Evolutionary conservation across 1,140 invertebrate species (phyloP), one percentile per base, ranked within the genome.

Genomic region (Nebria ingens): DNA sequence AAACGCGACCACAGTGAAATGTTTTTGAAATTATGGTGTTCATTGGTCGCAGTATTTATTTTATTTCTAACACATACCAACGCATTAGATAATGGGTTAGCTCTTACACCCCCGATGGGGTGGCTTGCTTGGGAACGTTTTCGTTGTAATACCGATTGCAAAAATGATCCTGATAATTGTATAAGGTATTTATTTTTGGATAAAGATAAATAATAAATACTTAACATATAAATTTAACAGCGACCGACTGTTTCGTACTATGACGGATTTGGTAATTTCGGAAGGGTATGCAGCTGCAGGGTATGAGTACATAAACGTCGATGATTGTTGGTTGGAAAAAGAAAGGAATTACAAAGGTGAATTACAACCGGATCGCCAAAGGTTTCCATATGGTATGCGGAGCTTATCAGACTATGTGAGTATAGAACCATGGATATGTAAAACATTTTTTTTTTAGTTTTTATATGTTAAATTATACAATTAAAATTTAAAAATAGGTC

Each of bases 101-200:
- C 84, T 2, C 72, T 79, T 54, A 92, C 87, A 56, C 91, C 91
- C 19, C 91, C 91, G 2, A 78, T 77, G 76, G 84, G 84, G 9
- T 97, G 93, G 92, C 78, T 96, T 57, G 87, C 91, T 20, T 97
- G 93, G 93, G 88, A 94, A 64, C 72, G 91, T 58, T 97, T 93
- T 70, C 78, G 91, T 53, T 97, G 93, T 67, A 93, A 95, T 66
- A 94, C 87, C 1, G 91, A 97, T 71, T 97, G 93, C 70, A 83
- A 87, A 64, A 87, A 86, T 72, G 90, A 93, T 78, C 91, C 91
- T 40, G 84, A 94, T 56, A 91, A 93, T 70, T 94, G 91, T 73
- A 94, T 94, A 63, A 94, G 89, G 89, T 92, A 62, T 53, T 56
- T 56, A 25, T n/a, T n/a, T n/a, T n/a, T n/a, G n/a, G n/a, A n/a